Conservation (phyloP, 2,888 invertebrate species). For the Phengaris arion region DNA sequence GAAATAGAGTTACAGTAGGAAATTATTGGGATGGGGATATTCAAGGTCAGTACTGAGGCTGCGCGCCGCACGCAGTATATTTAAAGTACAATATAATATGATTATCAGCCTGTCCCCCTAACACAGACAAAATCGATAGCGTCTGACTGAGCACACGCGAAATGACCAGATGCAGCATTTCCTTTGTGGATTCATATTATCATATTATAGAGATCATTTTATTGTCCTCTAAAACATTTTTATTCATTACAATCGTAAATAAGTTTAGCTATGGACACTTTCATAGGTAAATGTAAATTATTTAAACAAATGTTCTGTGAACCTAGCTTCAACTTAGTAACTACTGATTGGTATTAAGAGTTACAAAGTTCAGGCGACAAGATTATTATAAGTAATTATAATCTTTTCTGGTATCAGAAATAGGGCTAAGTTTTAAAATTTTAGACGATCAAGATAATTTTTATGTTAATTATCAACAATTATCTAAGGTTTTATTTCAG, state of each 20-base stretch:
- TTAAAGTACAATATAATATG: slow-evolving; percentile 76
- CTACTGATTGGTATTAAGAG: too few relatives aligned
- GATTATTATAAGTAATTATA: too few relatives aligned
- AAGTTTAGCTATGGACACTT: too few relatives aligned
- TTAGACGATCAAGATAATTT: too few relatives aligned
- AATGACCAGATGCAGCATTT: slow-evolving; percentile 49
- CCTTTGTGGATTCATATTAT: not conserved
- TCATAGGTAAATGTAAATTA: too few relatives aligned
- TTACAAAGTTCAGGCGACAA: too few relatives aligned
- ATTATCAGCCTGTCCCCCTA: slow-evolving; percentile 76
- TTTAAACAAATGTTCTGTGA: too few relatives aligned
- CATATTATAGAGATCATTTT: not conserved
- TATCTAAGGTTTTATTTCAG: too few relatives aligned
- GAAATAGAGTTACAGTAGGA: slow-evolving; percentile 29
- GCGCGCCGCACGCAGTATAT: slow-evolving; percentile 59
- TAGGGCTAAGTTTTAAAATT: too few relatives aligned
- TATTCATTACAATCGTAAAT: not conserved
- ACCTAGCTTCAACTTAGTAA: too few relatives aligned
- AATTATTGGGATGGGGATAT: slow-evolving; percentile 47
- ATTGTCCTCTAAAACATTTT: not conserved
- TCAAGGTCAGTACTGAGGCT: slow-evolving; percentile 56
- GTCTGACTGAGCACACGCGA: slow-evolving; percentile 67
- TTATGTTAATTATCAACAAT: too few relatives aligned
- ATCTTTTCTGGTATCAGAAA: too few relatives aligned
- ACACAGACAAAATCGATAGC: slow-evolving; percentile 79